phyloP scores from a whole-genome alignment of 2,113 vertebrate species.

The Oncorhynchus clarkii region DNA sequence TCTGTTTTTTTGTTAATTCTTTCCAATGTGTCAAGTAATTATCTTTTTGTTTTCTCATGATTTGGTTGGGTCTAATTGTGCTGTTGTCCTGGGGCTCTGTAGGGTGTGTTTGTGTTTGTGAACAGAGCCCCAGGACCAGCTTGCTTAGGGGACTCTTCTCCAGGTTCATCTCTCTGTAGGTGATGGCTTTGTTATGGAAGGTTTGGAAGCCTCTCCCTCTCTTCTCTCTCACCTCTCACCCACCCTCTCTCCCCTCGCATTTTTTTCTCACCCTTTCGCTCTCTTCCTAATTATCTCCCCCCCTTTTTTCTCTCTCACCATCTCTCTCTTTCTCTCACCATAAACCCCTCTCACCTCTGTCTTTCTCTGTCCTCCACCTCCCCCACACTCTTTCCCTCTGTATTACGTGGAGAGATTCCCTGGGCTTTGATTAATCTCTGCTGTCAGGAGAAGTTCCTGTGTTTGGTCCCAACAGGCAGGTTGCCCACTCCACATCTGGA shows the following conservation, averaged over 20 bases:
- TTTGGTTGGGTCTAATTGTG: too few species aligned
- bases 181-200: too few species aligned
- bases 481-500: slow-evolving; percentile 79
- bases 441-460: slow-evolving; percentile 72
- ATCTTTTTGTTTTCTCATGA: too few species aligned
- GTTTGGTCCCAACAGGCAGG: slow-evolving; percentile 70
- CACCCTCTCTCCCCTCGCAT: neutral
- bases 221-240: neutral
- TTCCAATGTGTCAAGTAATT: too few species aligned
- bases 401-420: slow-evolving; percentile 60
- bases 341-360: neutral
- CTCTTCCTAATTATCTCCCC: slow-evolving; percentile 14
- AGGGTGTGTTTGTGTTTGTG: too few species aligned
- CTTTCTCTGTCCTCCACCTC: neutral
- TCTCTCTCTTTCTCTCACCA: neutral
- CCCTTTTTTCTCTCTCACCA: neutral
- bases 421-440: slow-evolving; percentile 73
- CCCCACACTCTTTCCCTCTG: neutral
- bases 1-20: too few species aligned
- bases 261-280: neutral
- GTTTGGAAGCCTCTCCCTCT: too few species aligned
- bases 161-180: too few species aligned
- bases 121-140: too few species aligned
- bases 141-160: too few species aligned
- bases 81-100: too few species aligned